Conservation (phyloP, 2,113 vertebrate genomes). For the Ovis canadensis region DNA sequence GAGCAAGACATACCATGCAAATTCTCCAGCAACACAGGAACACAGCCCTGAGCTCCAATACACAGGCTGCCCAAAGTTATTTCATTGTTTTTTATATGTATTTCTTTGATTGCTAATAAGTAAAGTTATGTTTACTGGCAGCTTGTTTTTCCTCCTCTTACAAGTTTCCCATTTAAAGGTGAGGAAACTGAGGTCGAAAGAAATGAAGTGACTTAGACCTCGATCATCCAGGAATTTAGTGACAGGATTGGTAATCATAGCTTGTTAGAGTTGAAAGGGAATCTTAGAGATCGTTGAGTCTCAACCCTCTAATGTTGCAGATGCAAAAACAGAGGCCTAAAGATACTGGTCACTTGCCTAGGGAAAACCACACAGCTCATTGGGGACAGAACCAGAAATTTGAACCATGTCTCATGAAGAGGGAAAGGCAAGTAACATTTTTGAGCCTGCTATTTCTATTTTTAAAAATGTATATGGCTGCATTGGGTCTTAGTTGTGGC, state of each 20-base stretch:
- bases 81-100: not conserved
- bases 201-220: not conserved
- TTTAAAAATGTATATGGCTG: not conserved
- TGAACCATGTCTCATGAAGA: not conserved
- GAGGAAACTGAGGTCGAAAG: not conserved
- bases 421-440: not conserved
- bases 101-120: slow-evolving; percentile 29
- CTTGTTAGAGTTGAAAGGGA: not conserved
- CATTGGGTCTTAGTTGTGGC: not conserved
- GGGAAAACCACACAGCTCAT: not conserved
- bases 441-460: not conserved
- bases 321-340: not conserved
- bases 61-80: not conserved
- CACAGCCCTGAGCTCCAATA: too few species aligned
- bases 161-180: slow-evolving; percentile 12
- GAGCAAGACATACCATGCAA: too few species aligned
- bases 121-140: not conserved
- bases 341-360: not conserved
- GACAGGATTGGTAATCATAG: not conserved
- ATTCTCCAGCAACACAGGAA: too few species aligned
- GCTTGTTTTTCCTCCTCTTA: slow-evolving; percentile 9
- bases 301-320: not conserved
- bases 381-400: not conserved
- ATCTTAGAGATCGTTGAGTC: not conserved
- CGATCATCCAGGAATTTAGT: not conserved